Evolutionary conservation across 2,113 vertebrate genomes (phyloP), one percentile per base, ranked within the genome.

Genomic region (Catharus minimus): DNA sequence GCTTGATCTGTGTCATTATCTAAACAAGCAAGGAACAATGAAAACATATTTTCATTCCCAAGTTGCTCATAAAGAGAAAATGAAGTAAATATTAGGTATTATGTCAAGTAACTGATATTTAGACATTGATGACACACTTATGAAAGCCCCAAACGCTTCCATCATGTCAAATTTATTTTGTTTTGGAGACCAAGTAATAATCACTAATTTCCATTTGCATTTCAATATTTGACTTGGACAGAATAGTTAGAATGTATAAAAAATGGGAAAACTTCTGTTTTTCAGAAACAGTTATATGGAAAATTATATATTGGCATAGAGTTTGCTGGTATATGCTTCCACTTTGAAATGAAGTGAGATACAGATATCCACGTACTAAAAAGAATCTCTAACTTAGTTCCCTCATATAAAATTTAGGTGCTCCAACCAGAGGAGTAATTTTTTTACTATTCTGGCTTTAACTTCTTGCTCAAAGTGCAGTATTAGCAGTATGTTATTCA

Each of bases 171-270:
- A 58, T 44, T 28, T 10, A 82, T 83, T 78, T 83, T 83, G 21
- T 53, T 86, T 88, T 58, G 69, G 50, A 81, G 13, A 65, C 26
- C 15, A 58, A 86, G 58, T 43, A 68, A 75, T 53, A 92, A 81
- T 81, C 47, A 62, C 16, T 65, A 38, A 71, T 82, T 81, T 84
- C 9, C 38, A 50, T 88, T 49, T 89, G n/a, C 14, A 7, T 82
- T 88, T 90, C 55, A 90, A 15, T 89, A 92, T 89, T 89, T 88
- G 66, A 74, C 57, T 94, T 75, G 80, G 83, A 75, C 18, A 76
- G 55, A 75, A 72, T 2, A 72, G 4, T 15, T 53, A 78, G 36
- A 75, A 84, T 27, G 7, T 53, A 67, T 56, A 64, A 80, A 90
- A 86, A 47, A 18, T 9, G 53, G 26, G 60, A 90, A 82, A 46